Conservation (phyloP, 2,113 vertebrate genomes). For the Rhinolophus sinicus region DNA sequence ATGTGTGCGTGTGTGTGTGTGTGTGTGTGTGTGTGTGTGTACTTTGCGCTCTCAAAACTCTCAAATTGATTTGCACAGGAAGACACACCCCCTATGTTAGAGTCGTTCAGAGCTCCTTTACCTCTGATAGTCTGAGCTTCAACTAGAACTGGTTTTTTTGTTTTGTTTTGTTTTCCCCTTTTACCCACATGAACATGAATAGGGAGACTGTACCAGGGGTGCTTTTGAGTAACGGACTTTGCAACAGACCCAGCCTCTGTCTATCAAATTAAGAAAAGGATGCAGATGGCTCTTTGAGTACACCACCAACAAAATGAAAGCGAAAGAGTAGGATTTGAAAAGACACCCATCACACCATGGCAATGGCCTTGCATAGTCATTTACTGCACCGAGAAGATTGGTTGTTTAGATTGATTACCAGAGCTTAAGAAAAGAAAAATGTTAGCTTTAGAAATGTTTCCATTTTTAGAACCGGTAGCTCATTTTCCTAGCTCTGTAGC, state of each 20-base stretch:
- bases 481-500: neutral
- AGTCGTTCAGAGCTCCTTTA: neutral
- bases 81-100: neutral
- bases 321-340: neutral
- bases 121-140: neutral
- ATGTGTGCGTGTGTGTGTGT: neutral
- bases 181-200: neutral
- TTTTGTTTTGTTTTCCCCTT: neutral
- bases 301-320: neutral
- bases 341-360: neutral
- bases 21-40: neutral
- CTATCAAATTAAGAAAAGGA: neutral
- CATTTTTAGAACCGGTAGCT: neutral
- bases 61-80: neutral
- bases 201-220: neutral
- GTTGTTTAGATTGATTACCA: neutral
- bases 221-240: conserved; percentile 14
- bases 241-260: neutral
- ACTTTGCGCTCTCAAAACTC: neutral
- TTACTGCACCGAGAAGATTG: neutral
- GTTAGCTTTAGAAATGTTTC: neutral
- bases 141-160: neutral
- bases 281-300: neutral
- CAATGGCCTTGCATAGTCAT: fast-evolving
- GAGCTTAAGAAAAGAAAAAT: neutral